Base-by-base conservation (phyloP, 2,888 invertebrate genomes). In the Odontothrips loti region DNA sequence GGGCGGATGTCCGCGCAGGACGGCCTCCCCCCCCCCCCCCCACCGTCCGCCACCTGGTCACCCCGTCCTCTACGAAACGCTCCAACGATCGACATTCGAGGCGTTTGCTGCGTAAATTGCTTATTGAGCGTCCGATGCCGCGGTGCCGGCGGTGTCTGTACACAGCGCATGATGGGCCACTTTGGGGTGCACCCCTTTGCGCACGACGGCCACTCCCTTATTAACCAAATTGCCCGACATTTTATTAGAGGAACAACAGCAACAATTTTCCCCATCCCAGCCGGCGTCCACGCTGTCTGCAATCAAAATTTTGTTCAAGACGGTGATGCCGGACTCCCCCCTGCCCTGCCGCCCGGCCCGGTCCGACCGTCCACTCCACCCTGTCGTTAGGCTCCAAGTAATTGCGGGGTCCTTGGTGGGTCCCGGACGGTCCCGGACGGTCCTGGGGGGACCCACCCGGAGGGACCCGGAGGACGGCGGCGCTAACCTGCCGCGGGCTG, bases 231-330 rank as follows among this genome's bases (percentile, higher is more conserved):
- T 75, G 68, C 68, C 68, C 68, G 27, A 27, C 68, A 75, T 75
- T 75, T 75, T 75, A 75, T 75, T 75, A 75, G 58, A 58, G 58
- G 58, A 58, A 58, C 68, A 75, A 75, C 68, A 27, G 23, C 68
- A 75, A 23, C 68, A 75, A 75, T 75, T 75, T 68, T 27, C 68
- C 27, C 23, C 68, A 4, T 11, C 23, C 23, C 68, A n/a, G 23
- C 68, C 68, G 68, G 12, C 68, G 20, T 58, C 58, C 58, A 27
- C 68, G 68, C 58, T 12, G 23, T 27, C 68, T 75, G 68, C 68
- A 75, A 75, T 75, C 68, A 75, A 75, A 58, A 75, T 75, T 75
- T 75, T 75, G 68, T 75, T 75, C 68, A 75, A 75, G 68, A 8
- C 68, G 68, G 12, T 20, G 58, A 8, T 17, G 58, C 23, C 23